These are phyloP conservation scores for Perdita meconis DNA, from an alignment of 2,888 invertebrate genomes.

Conservation along the genomic window DNA sequence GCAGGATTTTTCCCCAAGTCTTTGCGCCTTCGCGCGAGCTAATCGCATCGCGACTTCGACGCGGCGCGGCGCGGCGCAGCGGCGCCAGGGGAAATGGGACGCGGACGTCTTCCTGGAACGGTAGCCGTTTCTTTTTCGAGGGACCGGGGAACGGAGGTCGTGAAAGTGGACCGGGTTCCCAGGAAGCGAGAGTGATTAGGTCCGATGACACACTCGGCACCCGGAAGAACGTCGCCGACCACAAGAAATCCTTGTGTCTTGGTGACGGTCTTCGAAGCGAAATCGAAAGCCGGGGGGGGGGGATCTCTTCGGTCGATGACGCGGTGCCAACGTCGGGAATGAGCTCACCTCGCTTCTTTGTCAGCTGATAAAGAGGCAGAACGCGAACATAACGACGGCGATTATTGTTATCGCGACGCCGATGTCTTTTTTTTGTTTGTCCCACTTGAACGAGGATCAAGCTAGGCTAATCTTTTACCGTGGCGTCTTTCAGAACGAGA, in stretches of 20 bases:
- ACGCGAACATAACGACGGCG: conserved; percentile 15
- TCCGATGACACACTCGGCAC: conserved; percentile 49
- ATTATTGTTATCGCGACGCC: conserved; percentile 37
- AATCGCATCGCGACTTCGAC: no score
- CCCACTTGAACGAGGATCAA: neutral
- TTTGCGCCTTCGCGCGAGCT: no score
- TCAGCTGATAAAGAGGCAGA: conserved; percentile 45
- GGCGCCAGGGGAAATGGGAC: neutral
- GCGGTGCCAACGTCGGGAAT: conserved; percentile 34
- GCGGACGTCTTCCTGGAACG: conserved; percentile 5
- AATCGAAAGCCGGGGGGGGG: conserved; percentile 2
- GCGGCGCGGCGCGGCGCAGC: no score
- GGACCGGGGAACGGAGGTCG: conserved; percentile 41
- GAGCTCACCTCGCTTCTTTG: conserved; percentile 58
- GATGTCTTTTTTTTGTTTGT: neutral
- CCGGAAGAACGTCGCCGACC: conserved; percentile 38
- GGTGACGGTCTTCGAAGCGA: no score
- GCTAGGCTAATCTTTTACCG: no score
- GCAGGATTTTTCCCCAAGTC: conserved; percentile 30
- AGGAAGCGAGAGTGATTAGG: conserved; percentile 49
- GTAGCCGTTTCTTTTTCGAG: neutral
- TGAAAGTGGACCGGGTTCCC: conserved; percentile 55
- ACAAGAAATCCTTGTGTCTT: conserved; percentile 32
- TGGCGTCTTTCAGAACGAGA: no score
- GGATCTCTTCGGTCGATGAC: conserved; percentile 44